Conservation (phyloP, 2,888 invertebrate species). For the Physocephala rufipes region DNA sequence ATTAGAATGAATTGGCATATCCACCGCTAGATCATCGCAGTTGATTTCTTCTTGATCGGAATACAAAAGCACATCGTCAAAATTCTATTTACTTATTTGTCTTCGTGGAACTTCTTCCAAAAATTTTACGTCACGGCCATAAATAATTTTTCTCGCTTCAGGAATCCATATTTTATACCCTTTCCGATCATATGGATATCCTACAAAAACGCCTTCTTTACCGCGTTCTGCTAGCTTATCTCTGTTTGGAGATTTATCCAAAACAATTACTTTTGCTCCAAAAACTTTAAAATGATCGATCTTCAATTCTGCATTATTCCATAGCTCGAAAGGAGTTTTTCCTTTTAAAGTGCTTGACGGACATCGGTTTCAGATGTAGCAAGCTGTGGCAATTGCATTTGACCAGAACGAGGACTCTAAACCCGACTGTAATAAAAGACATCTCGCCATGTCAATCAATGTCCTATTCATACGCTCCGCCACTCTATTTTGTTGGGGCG, state of each 20-base stretch:
- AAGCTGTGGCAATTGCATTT: constrained; percentile 6
- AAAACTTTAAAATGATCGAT: constrained; percentile 57
- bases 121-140: constrained; percentile 36
- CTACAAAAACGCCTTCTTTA: constrained; percentile 39
- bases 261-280: constrained; percentile 54
- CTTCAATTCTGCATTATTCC: constrained; percentile 43
- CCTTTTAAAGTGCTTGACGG: constrained; percentile 3
- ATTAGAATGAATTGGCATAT: neutral
- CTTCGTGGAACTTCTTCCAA: neutral
- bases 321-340: neutral
- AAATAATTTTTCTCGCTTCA: constrained; percentile 19
- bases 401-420: neutral
- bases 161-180: constrained; percentile 37
- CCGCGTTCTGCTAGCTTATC: constrained; percentile 33
- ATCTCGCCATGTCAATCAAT: constrained; percentile 6
- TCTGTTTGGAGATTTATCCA: constrained; percentile 35
- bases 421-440: neutral
- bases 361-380: constrained; percentile 9
- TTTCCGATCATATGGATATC: constrained; percentile 37
- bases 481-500: constrained; percentile 51
- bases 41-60: constrained; percentile 2
- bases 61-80: constrained; percentile 6
- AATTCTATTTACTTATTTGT: neutral
- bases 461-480: constrained; percentile 45
- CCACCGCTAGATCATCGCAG: neutral